A percentile compares a stretch with the other conserved stretches of the same genome.
phyloP scores from a whole-genome alignment of 2,113 vertebrate genomes.

The Vimba vimba region DNA sequence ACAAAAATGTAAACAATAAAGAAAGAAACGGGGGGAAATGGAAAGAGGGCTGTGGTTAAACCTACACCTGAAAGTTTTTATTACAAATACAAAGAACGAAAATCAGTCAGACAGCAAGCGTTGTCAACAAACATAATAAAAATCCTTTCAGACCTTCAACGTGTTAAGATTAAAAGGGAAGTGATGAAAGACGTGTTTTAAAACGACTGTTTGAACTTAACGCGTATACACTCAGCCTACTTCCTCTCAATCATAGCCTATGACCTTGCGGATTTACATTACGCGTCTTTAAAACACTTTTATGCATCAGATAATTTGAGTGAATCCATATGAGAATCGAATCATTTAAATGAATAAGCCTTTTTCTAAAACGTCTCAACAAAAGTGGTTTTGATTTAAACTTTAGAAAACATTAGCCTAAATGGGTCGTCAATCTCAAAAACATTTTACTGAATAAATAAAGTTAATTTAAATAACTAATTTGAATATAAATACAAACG shows the following conservation, averaged over 20 bases:
- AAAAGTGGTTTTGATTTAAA: neutral
- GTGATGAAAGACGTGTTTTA: constrained; percentile 48
- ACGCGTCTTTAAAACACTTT: neutral
- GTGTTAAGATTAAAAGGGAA: constrained; percentile 44
- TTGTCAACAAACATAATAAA: no score
- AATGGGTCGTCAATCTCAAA: neutral
- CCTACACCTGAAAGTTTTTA: neutral
- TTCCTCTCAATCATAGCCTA: constrained; percentile 47
- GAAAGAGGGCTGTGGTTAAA: neutral
- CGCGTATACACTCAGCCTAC: constrained; percentile 48
- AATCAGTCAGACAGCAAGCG: neutral
- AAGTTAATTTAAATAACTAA: neutral
- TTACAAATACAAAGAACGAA: neutral
- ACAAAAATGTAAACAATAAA: neutral
- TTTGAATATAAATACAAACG: neutral
- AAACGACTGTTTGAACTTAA: constrained; percentile 58
- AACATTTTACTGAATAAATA: neutral
- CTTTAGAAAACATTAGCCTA: neutral
- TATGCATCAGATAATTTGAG: neutral
- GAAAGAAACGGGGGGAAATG: neutral
- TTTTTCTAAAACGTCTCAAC: neutral
- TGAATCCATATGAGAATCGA: neutral
- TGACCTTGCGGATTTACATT: neutral
- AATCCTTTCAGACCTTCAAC: constrained; percentile 21
- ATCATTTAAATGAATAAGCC: neutral